phyloP scores from a whole-genome alignment of 2,888 invertebrate genomes.

The Caenorhabditis zanzibari region DNA sequence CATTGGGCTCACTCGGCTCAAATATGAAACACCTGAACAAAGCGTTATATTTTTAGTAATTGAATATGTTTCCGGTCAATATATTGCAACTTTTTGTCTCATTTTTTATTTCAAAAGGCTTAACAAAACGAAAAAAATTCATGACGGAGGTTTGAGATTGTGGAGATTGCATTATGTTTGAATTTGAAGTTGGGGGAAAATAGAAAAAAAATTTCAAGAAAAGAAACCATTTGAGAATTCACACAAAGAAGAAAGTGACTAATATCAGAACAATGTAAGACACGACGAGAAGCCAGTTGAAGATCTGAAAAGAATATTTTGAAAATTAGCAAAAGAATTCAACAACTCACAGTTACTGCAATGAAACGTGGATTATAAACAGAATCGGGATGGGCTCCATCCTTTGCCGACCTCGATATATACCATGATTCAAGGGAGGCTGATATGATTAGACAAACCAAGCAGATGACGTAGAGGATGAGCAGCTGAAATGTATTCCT shows the following conservation, averaged over 20 bases:
- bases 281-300: slow-evolving; percentile 76
- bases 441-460: slow-evolving; percentile 66
- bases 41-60: not conserved
- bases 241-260: slow-evolving; percentile 71
- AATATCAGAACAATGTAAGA: slow-evolving; percentile 72
- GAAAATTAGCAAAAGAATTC: not conserved
- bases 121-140: slow-evolving; percentile 10
- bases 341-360: slow-evolving; percentile 71
- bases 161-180: slow-evolving; percentile 55
- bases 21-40: not conserved
- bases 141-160: slow-evolving; percentile 54
- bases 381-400: slow-evolving; percentile 58
- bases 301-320: slow-evolving; percentile 66
- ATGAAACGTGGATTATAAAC: slow-evolving; percentile 72
- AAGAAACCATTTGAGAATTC: slow-evolving; percentile 12
- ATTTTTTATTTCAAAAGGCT: slow-evolving; percentile 25
- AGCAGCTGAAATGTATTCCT: slow-evolving; percentile 66
- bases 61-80: slow-evolving; percentile 8
- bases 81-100: slow-evolving; percentile 11
- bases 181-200: slow-evolving; percentile 21
- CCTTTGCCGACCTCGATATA: slow-evolving; percentile 48
- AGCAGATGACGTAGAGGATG: slow-evolving; percentile 70
- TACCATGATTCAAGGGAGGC: slow-evolving; percentile 74
- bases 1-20: slow-evolving; percentile 6
- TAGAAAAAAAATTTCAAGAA: slow-evolving; percentile 6